Evolutionary conservation across 2,888 invertebrate species (phyloP), one percentile per base, ranked within the genome.

Genomic region (Ennomos quercinarius): DNA sequence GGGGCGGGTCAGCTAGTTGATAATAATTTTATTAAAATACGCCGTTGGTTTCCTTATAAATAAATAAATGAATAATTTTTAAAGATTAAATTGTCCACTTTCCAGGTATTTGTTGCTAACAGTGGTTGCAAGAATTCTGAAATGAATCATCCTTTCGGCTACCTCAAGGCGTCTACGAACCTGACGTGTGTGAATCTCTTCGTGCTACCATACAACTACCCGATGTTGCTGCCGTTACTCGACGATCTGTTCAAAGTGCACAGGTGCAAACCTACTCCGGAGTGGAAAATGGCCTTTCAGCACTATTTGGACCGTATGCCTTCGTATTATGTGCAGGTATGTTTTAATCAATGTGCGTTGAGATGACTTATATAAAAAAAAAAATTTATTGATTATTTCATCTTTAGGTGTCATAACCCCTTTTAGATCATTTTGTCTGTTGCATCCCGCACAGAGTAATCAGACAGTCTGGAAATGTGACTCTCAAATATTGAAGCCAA

Each of bases 201-300:
- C 87, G 98, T 99, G 6, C 95, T 99, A 94, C 99, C 99, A 34
- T 99, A 99, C 93, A 99, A 99, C 91, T 99, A 99, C 87, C 99
- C 99, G 1, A 96, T 97, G 38, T 89, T 99, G 37, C 88, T 99
- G 76, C 98, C 98, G 0, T 90, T 99, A 9, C 90, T 99, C 35
- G 99, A 99, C 78, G 99, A 99, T 80, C 89, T 99, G 54, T 97
- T 98, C 82, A 98, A 98, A 89, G 95, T 98, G 64, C 98, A 98
- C 83, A 95, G 98, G 51, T 95, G 97, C 87, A 99, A 98, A 85
- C 98, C 98, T 6, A 96, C 97, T 10, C 95, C 95, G 47, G 98
- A 98, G 81, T 98, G 99, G 97, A 95, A 98, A 77, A 95, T 96
- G 55, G 96, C 97, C 66, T 99, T 99, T 88, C 97, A 98, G 73